These are phyloP conservation scores for Phataginus tetradactyla DNA, from an alignment of 2,797 vertebrate species.

Conservation along the genomic window DNA sequence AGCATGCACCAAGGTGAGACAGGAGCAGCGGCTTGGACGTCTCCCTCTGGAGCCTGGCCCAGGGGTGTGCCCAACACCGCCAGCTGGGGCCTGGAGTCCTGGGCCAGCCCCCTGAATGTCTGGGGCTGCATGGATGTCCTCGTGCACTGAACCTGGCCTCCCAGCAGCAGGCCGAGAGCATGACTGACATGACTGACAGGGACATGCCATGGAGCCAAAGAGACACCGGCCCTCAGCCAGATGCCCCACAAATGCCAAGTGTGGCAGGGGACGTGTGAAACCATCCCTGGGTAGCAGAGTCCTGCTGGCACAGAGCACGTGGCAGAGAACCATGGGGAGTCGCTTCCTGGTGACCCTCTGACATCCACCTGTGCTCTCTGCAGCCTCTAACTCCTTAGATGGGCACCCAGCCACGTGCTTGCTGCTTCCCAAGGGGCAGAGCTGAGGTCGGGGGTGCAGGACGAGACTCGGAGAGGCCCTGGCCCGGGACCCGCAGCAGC, in stretches of 20 bases:
- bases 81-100: neutral
- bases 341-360: neutral
- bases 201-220: neutral
- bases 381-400: neutral
- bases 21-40: fast-evolving
- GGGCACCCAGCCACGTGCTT: fast-evolving
- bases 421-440: neutral
- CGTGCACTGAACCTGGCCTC: no score
- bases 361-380: neutral
- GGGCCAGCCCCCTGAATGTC: no score
- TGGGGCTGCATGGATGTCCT: no score
- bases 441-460: neutral
- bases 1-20: neutral
- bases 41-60: neutral
- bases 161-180: no score
- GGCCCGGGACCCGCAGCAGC: neutral
- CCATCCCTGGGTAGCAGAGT: neutral
- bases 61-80: neutral
- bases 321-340: fast-evolving
- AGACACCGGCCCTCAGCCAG: neutral
- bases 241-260: fast-evolving
- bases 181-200: no score
- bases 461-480: neutral
- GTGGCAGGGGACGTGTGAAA: no score
- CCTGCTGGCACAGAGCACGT: neutral